phyloP scores from a whole-genome alignment of 2,113 vertebrate genomes.

The Melospiza georgiana region DNA sequence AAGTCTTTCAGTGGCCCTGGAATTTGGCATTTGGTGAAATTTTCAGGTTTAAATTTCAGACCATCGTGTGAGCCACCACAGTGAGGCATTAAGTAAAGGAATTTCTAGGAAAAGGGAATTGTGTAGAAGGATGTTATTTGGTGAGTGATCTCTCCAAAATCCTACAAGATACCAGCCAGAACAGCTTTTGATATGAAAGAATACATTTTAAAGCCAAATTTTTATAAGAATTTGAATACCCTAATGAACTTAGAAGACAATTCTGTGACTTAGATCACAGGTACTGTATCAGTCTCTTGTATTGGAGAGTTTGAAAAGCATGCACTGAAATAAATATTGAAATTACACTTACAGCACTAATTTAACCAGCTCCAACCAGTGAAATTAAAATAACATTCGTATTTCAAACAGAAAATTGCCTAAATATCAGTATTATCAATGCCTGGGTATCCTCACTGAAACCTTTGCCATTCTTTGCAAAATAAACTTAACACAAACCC shows the following conservation, averaged over 20 bases:
- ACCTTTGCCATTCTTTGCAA: not conserved
- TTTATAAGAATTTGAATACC: not conserved
- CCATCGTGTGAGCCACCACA: accelerated
- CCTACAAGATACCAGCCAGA: not conserved
- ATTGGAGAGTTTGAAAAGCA: not conserved
- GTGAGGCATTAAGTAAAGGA: not conserved
- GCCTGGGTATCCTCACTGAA: not conserved
- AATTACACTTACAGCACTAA: not conserved
- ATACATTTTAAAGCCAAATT: not conserved
- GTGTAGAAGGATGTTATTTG: not conserved
- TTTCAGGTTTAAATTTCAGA: not conserved
- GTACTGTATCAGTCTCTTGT: not conserved
- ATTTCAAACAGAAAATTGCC: not conserved
- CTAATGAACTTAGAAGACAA: not conserved
- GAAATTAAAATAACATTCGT: not conserved
- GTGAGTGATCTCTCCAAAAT: not conserved
- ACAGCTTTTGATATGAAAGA: not conserved
- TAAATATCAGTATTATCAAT: not conserved
- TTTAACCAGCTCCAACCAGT: not conserved
- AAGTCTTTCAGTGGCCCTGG: not conserved
- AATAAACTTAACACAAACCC: not conserved
- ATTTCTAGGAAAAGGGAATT: not conserved
- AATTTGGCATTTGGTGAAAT: not conserved
- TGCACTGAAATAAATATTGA: not conserved
- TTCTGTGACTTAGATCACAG: not conserved